Evolutionary conservation across 92 coral and sea anemone genomes (phyloP).

Genomic region (Parazoanthus atlanticus): DNA sequence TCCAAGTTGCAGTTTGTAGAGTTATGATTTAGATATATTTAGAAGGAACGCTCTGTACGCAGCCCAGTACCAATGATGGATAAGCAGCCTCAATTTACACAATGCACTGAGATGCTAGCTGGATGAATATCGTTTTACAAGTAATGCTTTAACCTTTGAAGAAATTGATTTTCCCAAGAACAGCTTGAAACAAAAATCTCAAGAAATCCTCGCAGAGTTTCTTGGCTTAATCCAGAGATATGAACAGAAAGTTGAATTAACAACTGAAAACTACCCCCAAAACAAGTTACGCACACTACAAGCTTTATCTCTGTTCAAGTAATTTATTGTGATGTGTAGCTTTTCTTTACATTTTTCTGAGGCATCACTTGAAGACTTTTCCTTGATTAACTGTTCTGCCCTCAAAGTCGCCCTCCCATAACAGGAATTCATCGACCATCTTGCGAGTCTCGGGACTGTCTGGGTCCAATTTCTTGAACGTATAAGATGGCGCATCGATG

Average conservation of each 20-base stretch:
- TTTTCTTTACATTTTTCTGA: background rate
- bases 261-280: too few species aligned
- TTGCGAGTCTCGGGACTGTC: constrained; percentile 72
- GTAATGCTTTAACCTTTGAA: background rate
- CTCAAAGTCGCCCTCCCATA: constrained; percentile 69
- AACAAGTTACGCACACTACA: background rate
- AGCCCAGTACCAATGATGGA: too few species aligned
- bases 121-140: too few species aligned
- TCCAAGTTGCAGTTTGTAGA: too few species aligned
- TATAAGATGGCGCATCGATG: constrained; percentile 81
- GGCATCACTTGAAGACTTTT: constrained; percentile 64
- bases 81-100: too few species aligned
- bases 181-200: too few species aligned
- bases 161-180: background rate
- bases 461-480: constrained; percentile 76
- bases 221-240: too few species aligned
- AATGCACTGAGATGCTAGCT: too few species aligned
- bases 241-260: too few species aligned
- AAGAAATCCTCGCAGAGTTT: too few species aligned
- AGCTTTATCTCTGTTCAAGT: background rate
- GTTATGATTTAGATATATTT: too few species aligned
- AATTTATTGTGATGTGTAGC: constrained; percentile 15
- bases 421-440: constrained; percentile 71
- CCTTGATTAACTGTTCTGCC: constrained; percentile 76
- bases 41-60: too few species aligned